Evolutionary conservation across 1,140 invertebrate species (phyloP).

Genomic region (Oryctes rhinoceros): DNA sequence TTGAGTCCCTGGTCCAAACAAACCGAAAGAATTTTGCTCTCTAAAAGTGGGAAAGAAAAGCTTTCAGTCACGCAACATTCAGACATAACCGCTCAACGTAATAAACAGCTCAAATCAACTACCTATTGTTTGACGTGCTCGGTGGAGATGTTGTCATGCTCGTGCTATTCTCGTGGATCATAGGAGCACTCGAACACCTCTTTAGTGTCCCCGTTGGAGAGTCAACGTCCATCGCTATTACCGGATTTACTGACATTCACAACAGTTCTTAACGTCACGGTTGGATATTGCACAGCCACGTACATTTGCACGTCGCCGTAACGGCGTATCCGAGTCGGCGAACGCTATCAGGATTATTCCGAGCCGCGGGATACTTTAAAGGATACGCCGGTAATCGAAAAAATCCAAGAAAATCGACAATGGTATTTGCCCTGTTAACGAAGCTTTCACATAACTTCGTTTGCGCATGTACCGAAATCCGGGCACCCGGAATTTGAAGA

Average conservation of each 20-base stretch:
- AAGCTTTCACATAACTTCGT: conserved; percentile 43
- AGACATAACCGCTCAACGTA: no score
- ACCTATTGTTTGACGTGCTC: conserved; percentile 49
- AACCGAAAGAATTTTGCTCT: conserved; percentile 65
- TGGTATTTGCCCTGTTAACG: conserved; percentile 39
- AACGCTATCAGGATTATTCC: background rate
- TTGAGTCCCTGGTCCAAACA: conserved; percentile 65
- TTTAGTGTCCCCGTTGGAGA: conserved; percentile 72
- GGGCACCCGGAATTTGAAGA: conserved; percentile 42
- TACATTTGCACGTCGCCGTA: conserved; percentile 35
- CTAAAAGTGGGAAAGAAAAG: conserved; percentile 43
- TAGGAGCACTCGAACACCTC: conserved; percentile 83
- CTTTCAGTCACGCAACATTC: background rate
- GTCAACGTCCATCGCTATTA: conserved; percentile 69
- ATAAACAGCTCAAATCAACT: background rate
- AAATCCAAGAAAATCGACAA: conserved; percentile 5
- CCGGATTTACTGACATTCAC: conserved; percentile 58
- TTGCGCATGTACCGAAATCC: conserved; percentile 47
- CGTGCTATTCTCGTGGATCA: conserved; percentile 74
- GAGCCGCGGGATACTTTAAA: background rate
- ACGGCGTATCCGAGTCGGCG: background rate
- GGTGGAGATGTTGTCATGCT: conserved; percentile 62
- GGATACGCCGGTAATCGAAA: conserved; percentile 2
- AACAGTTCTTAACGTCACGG: conserved; percentile 39
- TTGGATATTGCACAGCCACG: conserved; percentile 29